Base-by-base conservation (phyloP, 2,888 invertebrate species). In the Agonopterix arenella region DNA sequence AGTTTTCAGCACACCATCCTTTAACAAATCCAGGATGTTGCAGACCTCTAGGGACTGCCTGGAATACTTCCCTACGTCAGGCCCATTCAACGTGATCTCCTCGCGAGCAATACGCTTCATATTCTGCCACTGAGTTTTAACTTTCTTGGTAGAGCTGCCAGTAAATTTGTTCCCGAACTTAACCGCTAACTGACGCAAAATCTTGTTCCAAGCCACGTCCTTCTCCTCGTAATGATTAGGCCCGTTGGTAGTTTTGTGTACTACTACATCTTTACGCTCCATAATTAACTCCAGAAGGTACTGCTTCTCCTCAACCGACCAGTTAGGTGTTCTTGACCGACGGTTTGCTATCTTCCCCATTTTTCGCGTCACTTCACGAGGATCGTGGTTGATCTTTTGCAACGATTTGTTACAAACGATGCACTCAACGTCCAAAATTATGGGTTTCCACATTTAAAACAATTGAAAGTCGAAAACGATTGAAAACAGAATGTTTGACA, bases 331-430 rank as follows among this genome's bases (percentile, higher is more conserved):
- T 50, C 88, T 73, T 45, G 80, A 73, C 11, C 86, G 75, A 13
- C 84, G 80, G 56, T 60, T 77, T 47, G 66, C 63, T 45, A 86
- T 79, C 64, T 84, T 88, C 50, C 84, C 84, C 85, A 88, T 86
- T 56, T 76, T 79, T 41, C 61, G 61, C 45, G 68, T 65, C 44
- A 61, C 61, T 51, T 74, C 66, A 48, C 58, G 62, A 40, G 79
- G 78, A 58, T 78, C 66, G 73, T 85, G 80, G 50, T 78, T 78
- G 55, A 86, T 81, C 75, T 85, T 85, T 70, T 84, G 84, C 84
- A 88, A 85, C 73, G 84, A 80, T 86, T 86, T 86, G 66, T 84
- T 84, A 76, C 85, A 88, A 84, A 84, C 80, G 70, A 86, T 85
- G 76, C 86, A 88, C 81, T 86, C 85, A 59, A 89, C 80, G 79